Base-by-base conservation (phyloP, 2,888 invertebrate genomes). In the Xanthorhoe spadicearia region DNA sequence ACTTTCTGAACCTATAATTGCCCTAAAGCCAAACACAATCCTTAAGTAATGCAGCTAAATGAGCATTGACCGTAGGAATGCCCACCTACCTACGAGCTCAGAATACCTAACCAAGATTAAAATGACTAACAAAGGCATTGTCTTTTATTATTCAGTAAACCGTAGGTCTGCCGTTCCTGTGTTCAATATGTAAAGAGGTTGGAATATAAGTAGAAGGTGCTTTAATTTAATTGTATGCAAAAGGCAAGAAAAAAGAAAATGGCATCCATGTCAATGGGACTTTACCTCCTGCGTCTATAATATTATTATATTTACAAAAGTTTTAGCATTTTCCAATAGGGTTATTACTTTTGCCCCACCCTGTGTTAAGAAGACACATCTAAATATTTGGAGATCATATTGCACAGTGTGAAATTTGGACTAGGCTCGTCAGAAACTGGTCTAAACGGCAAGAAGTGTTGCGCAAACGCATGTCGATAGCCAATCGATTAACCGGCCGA, bases 111-210 rank as follows among this genome's bases (percentile, higher is more conserved):
- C 28, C 32, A 49, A 58, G 54, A 17, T 66, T 4, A n/a, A 59
- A 66, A 63, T 67, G 59, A 60, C 63, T 56, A 60, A 67, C 63
- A 67, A 67, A 60, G 60, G 56, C 3, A 43, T 43, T 18, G 32
- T 50, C 17, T 19, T 17, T 53, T 35, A 53, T 17, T 53, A 53
- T 53, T 53, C 53, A 53, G 53, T 15, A 17, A 13, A n/a, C 5
- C 48, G 48, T 15, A 0, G 17, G 15, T 48, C 17, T 48, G 48
- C 17, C 48, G 0, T 43, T 43, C 17, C 7, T 17, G 48, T 17
- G 8, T 48, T 48, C 15, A 17, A 8, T 48, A 17, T 5, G 46
- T 15, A 46, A 15, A 15, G 17, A 48, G 17, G 17, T 48, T 13
- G 13, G 38, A 13, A 43, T 10, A 13, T 43, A 32, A 5, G n/a